These are phyloP conservation scores for Luehdorfia chinensis DNA, from an alignment of 1,140 invertebrate species.

Conservation along the genomic window DNA sequence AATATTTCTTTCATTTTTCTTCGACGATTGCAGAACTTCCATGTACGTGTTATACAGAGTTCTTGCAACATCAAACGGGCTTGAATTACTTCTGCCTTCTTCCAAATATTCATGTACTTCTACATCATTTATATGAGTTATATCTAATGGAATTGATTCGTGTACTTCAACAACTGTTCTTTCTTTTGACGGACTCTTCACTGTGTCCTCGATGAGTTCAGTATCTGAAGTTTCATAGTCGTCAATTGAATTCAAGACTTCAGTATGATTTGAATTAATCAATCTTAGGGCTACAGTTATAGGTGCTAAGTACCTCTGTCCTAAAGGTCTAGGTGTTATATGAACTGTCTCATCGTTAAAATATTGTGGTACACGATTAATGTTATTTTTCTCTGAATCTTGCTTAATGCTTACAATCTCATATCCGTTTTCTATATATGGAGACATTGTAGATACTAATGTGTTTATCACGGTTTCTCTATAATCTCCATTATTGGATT, in stretches of 20 bases:
- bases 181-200: conserved; percentile 44
- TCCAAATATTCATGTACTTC: conserved; percentile 74
- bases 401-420: conserved; percentile 50
- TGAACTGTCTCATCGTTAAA: conserved; percentile 37
- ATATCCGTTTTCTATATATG: conserved; percentile 61
- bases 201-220: conserved; percentile 45
- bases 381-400: conserved; percentile 28
- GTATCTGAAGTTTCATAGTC: conserved; percentile 59
- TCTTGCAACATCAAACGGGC: conserved; percentile 35
- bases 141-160: conserved; percentile 76
- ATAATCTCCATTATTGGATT: conserved; percentile 36
- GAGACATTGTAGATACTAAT: conserved; percentile 58
- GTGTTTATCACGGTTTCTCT: conserved; percentile 59
- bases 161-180: conserved; percentile 79
- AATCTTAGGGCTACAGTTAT: conserved; percentile 76
- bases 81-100: conserved; percentile 54
- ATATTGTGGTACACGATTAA: conserved; percentile 25
- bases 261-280: conserved; percentile 57
- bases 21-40: conserved; percentile 43
- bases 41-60: conserved; percentile 53
- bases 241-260: conserved; percentile 43
- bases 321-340: conserved; percentile 71
- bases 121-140: conserved; percentile 68
- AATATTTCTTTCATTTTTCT: conserved; percentile 48
- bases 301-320: conserved; percentile 75